Conservation (phyloP, 1,140 invertebrate genomes). For the Magallana angulata region DNA sequence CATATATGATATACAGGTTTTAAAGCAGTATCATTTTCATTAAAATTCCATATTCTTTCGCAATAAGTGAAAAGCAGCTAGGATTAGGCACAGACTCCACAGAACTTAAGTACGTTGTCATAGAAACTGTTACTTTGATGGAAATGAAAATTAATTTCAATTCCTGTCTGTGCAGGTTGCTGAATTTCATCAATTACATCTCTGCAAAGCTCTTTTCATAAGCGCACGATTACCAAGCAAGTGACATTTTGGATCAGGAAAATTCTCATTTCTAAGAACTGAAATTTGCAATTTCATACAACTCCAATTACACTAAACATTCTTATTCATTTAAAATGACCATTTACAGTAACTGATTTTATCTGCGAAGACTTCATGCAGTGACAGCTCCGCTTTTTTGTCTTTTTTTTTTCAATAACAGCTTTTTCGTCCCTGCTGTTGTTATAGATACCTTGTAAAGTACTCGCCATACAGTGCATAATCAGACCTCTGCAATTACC, state of each 20-base stretch:
- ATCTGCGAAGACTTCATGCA: no score
- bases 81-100: not conserved
- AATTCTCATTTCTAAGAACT: not conserved
- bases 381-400: no score
- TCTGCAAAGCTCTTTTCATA: slow-evolving; percentile 5
- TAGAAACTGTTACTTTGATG: not conserved
- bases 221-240: not conserved
- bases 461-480: not conserved
- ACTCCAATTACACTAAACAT: not conserved
- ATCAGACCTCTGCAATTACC: not conserved
- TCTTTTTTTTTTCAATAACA: not conserved
- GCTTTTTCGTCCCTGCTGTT: not conserved
- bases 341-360: not conserved
- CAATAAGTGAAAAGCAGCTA: not conserved
- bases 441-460: not conserved
- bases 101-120: not conserved
- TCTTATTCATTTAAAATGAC: not conserved
- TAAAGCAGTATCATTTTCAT: not conserved
- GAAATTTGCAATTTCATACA: not conserved
- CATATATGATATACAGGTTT: no score
- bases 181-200: not conserved
- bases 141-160: slow-evolving; percentile 38
- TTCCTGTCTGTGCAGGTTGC: not conserved
- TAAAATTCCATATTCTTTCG: slow-evolving; percentile 6
- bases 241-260: not conserved